Percentiles rank a stretch among this genome's conserved stretches.
These are phyloP conservation scores for Stramonita haemastoma DNA, from an alignment of 2,888 invertebrate species.

Conservation along the genomic window DNA sequence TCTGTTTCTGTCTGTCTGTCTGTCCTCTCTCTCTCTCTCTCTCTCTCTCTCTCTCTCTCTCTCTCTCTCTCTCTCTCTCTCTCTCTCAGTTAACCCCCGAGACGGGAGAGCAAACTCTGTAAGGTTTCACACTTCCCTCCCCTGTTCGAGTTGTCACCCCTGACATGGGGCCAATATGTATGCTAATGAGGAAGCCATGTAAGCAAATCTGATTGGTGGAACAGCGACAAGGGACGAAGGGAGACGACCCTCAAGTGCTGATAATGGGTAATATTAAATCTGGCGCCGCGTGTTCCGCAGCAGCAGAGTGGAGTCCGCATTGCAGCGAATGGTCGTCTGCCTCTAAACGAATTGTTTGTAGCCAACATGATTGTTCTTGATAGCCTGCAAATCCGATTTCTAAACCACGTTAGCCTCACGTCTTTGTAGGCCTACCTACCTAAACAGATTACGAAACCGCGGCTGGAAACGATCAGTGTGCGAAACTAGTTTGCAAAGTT, in stretches of 20 bases:
- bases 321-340: not conserved
- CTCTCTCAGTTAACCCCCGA: constrained; percentile 30
- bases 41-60: not conserved
- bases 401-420: not conserved
- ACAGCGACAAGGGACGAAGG: constrained; percentile 15
- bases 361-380: constrained; percentile 19
- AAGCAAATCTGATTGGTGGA: constrained; percentile 40
- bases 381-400: not conserved
- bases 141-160: constrained; percentile 17
- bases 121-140: constrained; percentile 38
- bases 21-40: not conserved
- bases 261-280: constrained; percentile 44
- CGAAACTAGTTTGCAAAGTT: too few relatives aligned
- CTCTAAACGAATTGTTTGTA: not conserved
- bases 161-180: constrained; percentile 25
- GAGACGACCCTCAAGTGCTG: constrained; percentile 38
- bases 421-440: not conserved
- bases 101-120: constrained; percentile 25
- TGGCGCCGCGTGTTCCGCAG: constrained; percentile 1
- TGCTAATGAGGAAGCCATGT: constrained; percentile 35
- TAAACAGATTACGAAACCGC: not conserved
- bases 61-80: not conserved
- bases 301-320: not conserved
- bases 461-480: too few relatives aligned
- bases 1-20: too few relatives aligned